Base-by-base conservation (phyloP, 2,888 invertebrate genomes). In the Campoplex capitator region DNA sequence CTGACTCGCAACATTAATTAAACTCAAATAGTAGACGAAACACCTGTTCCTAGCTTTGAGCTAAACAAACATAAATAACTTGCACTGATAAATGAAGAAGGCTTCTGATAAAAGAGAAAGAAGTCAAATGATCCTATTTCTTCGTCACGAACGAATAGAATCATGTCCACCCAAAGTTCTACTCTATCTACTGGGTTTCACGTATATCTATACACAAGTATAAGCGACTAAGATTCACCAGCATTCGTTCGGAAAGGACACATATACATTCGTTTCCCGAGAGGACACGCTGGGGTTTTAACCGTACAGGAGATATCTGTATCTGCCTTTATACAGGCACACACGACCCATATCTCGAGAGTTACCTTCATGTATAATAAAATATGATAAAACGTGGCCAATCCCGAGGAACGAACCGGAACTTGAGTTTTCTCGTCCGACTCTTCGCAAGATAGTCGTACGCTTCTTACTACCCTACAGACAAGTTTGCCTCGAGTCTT, bases 381-480 rank as follows among this genome's bases (percentile, higher is more conserved):
- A 92, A 92, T 92, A 92, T 92, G 92, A 92, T 92, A 91, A 92
- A 92, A 91, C 90, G 88, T 89, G 83, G 86, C 87, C 91, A 90
- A 92, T 92, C 88, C 90, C 87, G 81, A 89, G 87, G 89, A 81
- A 88, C 86, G 88, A 86, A 86, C 88, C 89, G 90, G 89, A 91
- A 88, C 90, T 88, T 78, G 88, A 79, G 87, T 90, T 86, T 83
- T 89, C 85, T 76, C 84, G 65, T 75, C 48, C 58, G 42, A 84
- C 80, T 89, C 62, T 28, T 65, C 71, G 85, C 76, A n/a, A 81
- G 84, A 81, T 85, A 85, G 84, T 81, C 62, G 68, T 75, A 76
- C 65, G 54, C 28, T 58, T 42, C 70, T 76, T 48, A 70, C 76
- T 68, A 76, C 73, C 73, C 32, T 70, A 73, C 73, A 54, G 83